Evolutionary conservation across 2,888 invertebrate genomes (phyloP).

Genomic region (Subacronicta megacephala): DNA sequence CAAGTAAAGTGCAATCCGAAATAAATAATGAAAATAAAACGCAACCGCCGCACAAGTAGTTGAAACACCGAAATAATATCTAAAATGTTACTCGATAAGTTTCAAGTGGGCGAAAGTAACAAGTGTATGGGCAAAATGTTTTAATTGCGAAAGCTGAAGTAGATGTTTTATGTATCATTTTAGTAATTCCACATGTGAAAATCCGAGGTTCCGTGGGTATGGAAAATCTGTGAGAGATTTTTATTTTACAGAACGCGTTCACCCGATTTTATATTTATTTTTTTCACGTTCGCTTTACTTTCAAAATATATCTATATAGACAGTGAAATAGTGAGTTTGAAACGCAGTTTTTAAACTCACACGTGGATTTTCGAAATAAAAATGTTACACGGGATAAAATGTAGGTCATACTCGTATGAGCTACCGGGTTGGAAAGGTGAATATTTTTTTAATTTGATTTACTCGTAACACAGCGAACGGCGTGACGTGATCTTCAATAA

Average conservation of each 20-base stretch:
- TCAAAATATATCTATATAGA: conserved; percentile 30
- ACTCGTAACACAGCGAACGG: conserved; percentile 5
- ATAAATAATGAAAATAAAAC: conserved; percentile 8
- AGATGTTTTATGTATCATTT: conserved; percentile 10
- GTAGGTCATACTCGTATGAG: conserved; percentile 45
- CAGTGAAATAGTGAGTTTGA: conserved; percentile 32
- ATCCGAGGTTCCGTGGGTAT: conserved; percentile 17
- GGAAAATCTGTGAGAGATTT: conserved; percentile 19
- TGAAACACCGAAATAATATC: conserved; percentile 9
- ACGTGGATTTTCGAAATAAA: conserved; percentile 30
- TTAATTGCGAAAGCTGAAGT: conserved; percentile 35
- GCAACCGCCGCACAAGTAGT: conserved; percentile 3
- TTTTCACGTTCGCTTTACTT: conserved; percentile 34
- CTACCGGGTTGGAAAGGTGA: conserved; percentile 12
- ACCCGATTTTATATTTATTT: conserved; percentile 22
- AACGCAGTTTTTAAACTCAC: conserved; percentile 20
- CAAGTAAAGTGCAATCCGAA: conserved; percentile 5
- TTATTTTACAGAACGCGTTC: conserved; percentile 34
- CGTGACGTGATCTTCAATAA: conserved; percentile 26
- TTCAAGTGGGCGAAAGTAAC: conserved; percentile 24
- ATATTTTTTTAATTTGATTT: conserved; percentile 42
- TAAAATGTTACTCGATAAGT: conserved; percentile 22
- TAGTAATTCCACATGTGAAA: conserved; percentile 17
- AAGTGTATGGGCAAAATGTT: conserved; percentile 39
- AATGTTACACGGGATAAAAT: conserved; percentile 32